Evolutionary conservation across 1,140 invertebrate species (phyloP).

Genomic region (Hyles vespertilio): DNA sequence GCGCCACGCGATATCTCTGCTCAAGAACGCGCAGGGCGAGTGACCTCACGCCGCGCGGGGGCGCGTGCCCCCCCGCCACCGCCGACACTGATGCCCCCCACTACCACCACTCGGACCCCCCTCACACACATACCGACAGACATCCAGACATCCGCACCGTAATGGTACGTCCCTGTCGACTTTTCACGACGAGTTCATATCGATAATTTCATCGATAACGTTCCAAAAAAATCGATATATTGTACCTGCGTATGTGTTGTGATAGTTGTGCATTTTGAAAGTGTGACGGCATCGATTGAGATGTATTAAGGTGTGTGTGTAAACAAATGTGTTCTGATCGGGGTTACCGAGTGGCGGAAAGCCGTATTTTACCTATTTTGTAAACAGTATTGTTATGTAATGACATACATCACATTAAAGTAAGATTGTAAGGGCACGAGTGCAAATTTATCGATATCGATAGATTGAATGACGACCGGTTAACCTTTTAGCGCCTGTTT

Average conservation of each 20-base stretch:
- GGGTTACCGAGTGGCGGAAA: too few relatives aligned
- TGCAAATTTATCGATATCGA: conserved; percentile 3
- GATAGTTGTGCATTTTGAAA: neutral
- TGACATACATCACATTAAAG: conserved; percentile 4
- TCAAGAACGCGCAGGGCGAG: conserved; percentile 57
- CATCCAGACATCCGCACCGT: neutral
- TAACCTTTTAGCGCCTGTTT: too few relatives aligned
- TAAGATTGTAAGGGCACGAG: conserved; percentile 1
- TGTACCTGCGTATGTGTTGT: neutral
- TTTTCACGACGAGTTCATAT: too few relatives aligned
- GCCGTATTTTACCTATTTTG: neutral
- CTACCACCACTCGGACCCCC: neutral
- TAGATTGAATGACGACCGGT: neutral
- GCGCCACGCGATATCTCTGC: conserved; percentile 69
- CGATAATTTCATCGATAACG: too few relatives aligned
- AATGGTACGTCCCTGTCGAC: too few relatives aligned
- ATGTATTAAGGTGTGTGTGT: too few relatives aligned
- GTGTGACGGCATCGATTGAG: too few relatives aligned
- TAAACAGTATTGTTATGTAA: conserved; percentile 5
- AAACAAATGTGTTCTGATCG: too few relatives aligned
- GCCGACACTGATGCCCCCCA: neutral
- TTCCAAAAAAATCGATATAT: too few relatives aligned
- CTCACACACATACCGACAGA: neutral
- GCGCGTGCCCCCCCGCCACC: conserved; percentile 4
- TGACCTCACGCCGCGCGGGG: conserved; percentile 35